Evolutionary conservation across 2,888 invertebrate genomes (phyloP).

Genomic region (Poecilus cupreus): DNA sequence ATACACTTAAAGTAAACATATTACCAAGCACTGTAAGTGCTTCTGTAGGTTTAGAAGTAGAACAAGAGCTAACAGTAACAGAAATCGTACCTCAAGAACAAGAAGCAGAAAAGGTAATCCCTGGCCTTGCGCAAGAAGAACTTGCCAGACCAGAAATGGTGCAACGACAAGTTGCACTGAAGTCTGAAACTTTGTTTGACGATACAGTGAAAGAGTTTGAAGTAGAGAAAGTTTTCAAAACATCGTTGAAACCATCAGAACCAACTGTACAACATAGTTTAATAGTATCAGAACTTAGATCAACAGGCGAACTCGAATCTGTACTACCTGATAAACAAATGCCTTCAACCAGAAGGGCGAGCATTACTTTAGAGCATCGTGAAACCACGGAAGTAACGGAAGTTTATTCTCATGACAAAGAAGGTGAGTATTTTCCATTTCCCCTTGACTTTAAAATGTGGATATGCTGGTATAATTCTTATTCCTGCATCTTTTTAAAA

Average conservation of each 20-base stretch:
- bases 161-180: slow-evolving; percentile 72
- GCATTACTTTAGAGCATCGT: slow-evolving; percentile 69
- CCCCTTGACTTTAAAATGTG: slow-evolving; percentile 47
- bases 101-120: slow-evolving; percentile 70
- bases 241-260: slow-evolving; percentile 67
- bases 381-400: slow-evolving; percentile 72
- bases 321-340: slow-evolving; percentile 70
- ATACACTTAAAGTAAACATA: slow-evolving; percentile 62
- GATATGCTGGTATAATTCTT: slow-evolving; percentile 46
- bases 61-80: slow-evolving; percentile 69
- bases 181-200: slow-evolving; percentile 69
- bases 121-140: slow-evolving; percentile 72
- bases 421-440: slow-evolving; percentile 72
- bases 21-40: slow-evolving; percentile 51
- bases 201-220: slow-evolving; percentile 64
- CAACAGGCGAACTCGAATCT: slow-evolving; percentile 73
- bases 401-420: slow-evolving; percentile 72
- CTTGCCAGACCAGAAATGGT: slow-evolving; percentile 72
- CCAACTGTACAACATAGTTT: slow-evolving; percentile 72
- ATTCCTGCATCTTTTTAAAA: slow-evolving; percentile 47
- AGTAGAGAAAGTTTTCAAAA: slow-evolving; percentile 62
- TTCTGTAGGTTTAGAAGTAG: slow-evolving; percentile 62
- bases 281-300: slow-evolving; percentile 73
- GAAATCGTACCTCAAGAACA: slow-evolving; percentile 69
- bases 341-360: slow-evolving; percentile 72